Conservation (phyloP, 2,797 vertebrate genomes). For the Takifugu rubripes region DNA sequence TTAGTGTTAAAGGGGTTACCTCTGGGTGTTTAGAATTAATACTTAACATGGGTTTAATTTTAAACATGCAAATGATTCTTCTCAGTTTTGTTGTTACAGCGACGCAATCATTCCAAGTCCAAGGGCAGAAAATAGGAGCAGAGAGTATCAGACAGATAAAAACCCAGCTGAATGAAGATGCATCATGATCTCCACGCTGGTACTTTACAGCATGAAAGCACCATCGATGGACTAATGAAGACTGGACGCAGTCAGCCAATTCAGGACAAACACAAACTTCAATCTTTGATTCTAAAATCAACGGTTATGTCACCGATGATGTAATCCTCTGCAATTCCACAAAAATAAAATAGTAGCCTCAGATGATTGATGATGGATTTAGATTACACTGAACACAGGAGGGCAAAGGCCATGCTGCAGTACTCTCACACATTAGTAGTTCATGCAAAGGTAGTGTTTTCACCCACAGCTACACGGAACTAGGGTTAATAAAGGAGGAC, state of each 20-base stretch:
- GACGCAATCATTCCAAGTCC: no score
- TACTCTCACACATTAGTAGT: slow-evolving; percentile 23
- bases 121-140: no score
- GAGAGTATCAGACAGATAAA: no score
- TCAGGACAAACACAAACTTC: background rate
- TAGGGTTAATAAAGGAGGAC: slow-evolving; percentile 20
- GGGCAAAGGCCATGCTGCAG: background rate
- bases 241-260: background rate
- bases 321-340: background rate
- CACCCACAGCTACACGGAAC: background rate
- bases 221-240: background rate
- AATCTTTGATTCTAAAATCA: background rate
- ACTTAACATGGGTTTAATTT: no score
- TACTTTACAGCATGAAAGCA: no score
- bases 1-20: no score
- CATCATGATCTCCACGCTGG: no score
- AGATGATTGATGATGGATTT: background rate
- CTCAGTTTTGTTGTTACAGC: no score
- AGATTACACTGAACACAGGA: background rate
- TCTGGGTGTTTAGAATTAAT: no score
- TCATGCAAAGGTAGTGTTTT: slow-evolving; percentile 27
- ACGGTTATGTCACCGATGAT: background rate
- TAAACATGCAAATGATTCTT: no score
- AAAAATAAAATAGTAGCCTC: background rate
- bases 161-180: no score